phyloP scores from a whole-genome alignment of 2,797 vertebrate species.

The Tauraco hartlaubi region DNA sequence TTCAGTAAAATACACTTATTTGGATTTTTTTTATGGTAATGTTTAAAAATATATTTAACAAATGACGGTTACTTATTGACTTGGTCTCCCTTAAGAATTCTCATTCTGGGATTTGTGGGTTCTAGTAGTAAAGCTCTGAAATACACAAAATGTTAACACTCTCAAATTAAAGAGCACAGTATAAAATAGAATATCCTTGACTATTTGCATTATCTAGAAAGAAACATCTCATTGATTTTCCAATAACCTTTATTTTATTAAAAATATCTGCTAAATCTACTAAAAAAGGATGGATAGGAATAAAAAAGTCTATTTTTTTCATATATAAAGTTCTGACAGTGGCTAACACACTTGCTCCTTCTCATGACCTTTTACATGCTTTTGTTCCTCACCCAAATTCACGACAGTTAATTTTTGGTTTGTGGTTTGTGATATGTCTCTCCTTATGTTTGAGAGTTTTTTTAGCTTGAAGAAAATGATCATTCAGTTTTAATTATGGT shows the following conservation, averaged over 20 bases:
- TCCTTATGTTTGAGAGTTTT: neutral
- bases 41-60: neutral
- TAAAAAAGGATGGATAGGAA: neutral
- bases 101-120: neutral
- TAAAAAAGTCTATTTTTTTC: neutral
- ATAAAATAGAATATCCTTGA: neutral
- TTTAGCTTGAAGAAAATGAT: neutral
- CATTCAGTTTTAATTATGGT: neutral
- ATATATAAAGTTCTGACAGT: neutral
- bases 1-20: neutral
- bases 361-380: neutral
- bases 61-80: neutral
- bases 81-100: neutral
- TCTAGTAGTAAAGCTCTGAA: neutral
- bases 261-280: neutral
- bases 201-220: neutral
- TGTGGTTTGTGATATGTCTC: neutral
- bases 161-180: neutral
- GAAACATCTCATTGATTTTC: neutral
- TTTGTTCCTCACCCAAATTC: neutral
- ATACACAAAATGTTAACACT: neutral
- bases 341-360: neutral
- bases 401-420: neutral
- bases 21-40: neutral
- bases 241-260: neutral